phyloP scores from a whole-genome alignment of 2,888 invertebrate genomes.

The Eretmocerus hayati region DNA sequence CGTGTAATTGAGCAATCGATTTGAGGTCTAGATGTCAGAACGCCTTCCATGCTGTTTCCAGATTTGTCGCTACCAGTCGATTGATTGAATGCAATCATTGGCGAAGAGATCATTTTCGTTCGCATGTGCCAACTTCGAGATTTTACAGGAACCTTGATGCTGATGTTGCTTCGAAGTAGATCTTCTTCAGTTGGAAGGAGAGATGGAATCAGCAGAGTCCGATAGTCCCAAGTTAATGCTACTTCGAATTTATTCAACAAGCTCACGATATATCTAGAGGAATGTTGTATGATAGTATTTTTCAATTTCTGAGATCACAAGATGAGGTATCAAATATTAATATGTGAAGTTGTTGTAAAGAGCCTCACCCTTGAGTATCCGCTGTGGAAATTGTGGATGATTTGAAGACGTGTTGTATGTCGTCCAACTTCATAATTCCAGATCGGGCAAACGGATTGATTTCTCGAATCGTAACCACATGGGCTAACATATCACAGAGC shows the following conservation, averaged over 20 bases:
- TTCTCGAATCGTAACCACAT: slow-evolving; percentile 94
- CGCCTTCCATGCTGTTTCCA: slow-evolving; percentile 40
- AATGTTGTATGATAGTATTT: neutral
- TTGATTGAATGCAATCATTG: slow-evolving; percentile 34
- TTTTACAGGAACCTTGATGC: slow-evolving; percentile 54
- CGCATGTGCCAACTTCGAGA: slow-evolving; percentile 63
- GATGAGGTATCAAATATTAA: neutral
- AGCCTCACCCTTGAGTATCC: slow-evolving; percentile 63
- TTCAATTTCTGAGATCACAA: neutral
- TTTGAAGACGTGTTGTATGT: slow-evolving; percentile 86
- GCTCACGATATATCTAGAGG: slow-evolving; percentile 60
- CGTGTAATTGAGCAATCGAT: slow-evolving; percentile 60
- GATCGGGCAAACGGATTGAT: slow-evolving; percentile 91
- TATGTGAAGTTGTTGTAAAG: no score
- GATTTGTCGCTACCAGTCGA: slow-evolving; percentile 26
- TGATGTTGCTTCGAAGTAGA: slow-evolving; percentile 44
- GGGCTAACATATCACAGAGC: slow-evolving; percentile 96
- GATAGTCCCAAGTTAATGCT: slow-evolving; percentile 90
- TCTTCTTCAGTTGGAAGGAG: slow-evolving; percentile 75
- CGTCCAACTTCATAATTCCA: slow-evolving; percentile 89
- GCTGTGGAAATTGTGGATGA: slow-evolving; percentile 71
- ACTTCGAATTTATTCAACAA: slow-evolving; percentile 95
- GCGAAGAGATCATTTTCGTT: slow-evolving; percentile 43
- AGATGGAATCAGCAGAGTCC: slow-evolving; percentile 86
- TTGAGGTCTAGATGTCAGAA: slow-evolving; percentile 49